phyloP scores from a whole-genome alignment of 92 coral and sea anemone genomes.

The Epizoanthus scotinus region DNA sequence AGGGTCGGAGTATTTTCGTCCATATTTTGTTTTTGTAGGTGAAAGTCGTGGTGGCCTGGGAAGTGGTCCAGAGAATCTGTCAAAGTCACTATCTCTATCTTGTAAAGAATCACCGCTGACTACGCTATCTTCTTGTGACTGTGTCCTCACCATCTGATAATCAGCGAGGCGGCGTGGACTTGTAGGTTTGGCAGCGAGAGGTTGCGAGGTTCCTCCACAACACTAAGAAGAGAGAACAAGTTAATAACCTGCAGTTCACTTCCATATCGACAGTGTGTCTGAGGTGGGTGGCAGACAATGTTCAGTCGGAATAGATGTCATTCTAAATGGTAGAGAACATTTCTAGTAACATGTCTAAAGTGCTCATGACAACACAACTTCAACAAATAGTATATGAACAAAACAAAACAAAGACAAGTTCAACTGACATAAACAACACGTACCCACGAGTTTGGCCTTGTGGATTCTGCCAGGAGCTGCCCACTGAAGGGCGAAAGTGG shows the following conservation, averaged over 20 bases:
- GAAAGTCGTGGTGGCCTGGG: constrained; percentile 61
- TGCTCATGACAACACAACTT: too few relatives aligned
- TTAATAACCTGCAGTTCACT: too few relatives aligned
- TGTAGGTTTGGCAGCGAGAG: constrained; percentile 22
- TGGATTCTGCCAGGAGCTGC: constrained; percentile 45
- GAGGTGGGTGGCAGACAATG: too few relatives aligned
- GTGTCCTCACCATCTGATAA: constrained; percentile 74
- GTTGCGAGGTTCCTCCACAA: constrained; percentile 37
- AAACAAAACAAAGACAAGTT: too few relatives aligned
- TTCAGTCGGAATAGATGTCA: too few relatives aligned
- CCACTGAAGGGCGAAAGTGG: constrained; percentile 37
- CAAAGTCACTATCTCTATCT: constrained; percentile 81
- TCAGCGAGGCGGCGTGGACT: constrained; percentile 55
- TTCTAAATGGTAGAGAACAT: too few relatives aligned
- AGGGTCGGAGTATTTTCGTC: constrained; percentile 83
- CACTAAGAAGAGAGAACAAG: constrained; percentile 9
- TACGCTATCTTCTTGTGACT: constrained; percentile 88
- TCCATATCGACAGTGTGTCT: too few relatives aligned
- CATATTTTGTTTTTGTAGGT: constrained; percentile 49
- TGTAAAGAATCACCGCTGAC: constrained; percentile 90
- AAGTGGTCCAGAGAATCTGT: constrained; percentile 55
- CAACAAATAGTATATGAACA: too few relatives aligned
- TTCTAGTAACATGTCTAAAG: too few relatives aligned
- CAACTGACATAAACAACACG: constrained; percentile 10
- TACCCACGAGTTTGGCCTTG: constrained; percentile 97